A percentile compares a stretch with the other conserved stretches of the same genome.
Conservation (phyloP, 2,888 invertebrate genomes). For the Leptinotarsa haldemani region DNA sequence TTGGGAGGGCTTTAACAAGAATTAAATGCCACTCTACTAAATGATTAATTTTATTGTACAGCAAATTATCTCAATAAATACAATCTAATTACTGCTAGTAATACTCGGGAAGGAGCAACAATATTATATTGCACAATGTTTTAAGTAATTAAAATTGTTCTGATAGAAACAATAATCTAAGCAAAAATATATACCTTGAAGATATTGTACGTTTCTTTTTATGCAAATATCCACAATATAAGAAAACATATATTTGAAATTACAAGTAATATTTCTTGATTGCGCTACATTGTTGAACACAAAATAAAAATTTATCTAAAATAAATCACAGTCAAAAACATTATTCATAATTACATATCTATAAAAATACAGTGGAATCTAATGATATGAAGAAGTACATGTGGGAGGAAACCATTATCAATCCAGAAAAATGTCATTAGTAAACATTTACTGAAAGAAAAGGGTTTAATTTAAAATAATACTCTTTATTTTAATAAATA, state of each 20-base stretch:
- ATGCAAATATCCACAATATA: slow-evolving; percentile 27
- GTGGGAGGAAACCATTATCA: slow-evolving; percentile 8
- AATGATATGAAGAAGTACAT: slow-evolving; percentile 44
- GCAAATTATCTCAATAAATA: slow-evolving; percentile 39
- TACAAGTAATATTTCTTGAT: slow-evolving; percentile 37
- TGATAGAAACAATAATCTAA: slow-evolving; percentile 42
- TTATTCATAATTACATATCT: slow-evolving; percentile 50
- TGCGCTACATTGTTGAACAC: slow-evolving; percentile 17
- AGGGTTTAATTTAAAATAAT: too few species aligned
- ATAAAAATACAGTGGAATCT: slow-evolving; percentile 51
- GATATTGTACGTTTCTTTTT: slow-evolving; percentile 40
- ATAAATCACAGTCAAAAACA: slow-evolving; percentile 59
- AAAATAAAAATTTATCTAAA: slow-evolving; percentile 44
- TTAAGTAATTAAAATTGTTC: slow-evolving; percentile 33
- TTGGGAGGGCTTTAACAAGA: neutral
- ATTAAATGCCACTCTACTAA: neutral
- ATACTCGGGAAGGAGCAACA: slow-evolving; percentile 57
- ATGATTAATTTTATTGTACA: slow-evolving; percentile 30
- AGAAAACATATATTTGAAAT: slow-evolving; percentile 37
- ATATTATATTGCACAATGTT: slow-evolving; percentile 52
- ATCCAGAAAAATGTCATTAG: neutral
- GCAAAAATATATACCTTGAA: slow-evolving; percentile 21
- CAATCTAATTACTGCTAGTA: slow-evolving; percentile 54
- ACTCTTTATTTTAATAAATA: neutral
- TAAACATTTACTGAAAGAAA: too few species aligned